Base-by-base conservation (phyloP, 2,797 vertebrate genomes). In the Myioborus melanocephalus region DNA sequence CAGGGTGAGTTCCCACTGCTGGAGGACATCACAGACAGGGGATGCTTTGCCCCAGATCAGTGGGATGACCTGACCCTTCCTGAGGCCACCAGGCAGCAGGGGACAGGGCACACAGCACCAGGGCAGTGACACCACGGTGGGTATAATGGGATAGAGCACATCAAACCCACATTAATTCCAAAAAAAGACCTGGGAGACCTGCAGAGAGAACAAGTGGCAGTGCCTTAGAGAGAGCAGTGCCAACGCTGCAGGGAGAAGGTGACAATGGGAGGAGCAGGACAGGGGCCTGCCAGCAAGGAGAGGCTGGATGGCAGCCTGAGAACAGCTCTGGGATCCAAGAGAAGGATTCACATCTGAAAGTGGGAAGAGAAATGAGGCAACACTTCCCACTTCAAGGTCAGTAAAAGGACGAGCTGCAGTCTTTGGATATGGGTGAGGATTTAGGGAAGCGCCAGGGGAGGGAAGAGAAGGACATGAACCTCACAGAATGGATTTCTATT, bases 321-420 rank as follows among this genome's bases (percentile, higher is more conserved):
- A 61, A 86, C 47, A 88, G 76, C 79, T 72, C 43, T 34, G 47
- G 55, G 27, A 93, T 64, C 20, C 68, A 59, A 30, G 35, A 89
- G 68, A 39, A 90, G 87, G 43, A 87, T 26, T 78, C 39, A 2
- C 20, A 32, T 47, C 72, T 83, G 39, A 35, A 91, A 87, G 65
- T 28, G 39, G 50, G 75, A 92, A 90, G 49, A 72, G 77, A 72
- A 83, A 87, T 68, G 78, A 94, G 64, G 78, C 64, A 93, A 87
- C 64, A 30, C 50, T 87, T 94, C 86, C 92, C 61, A 70, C 80
- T 84, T 52, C 32, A 64, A 94, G 87, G 94, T 87, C 82, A 75
- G 69, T 17, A 17, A 76, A 70, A 95, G 79, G 87, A 91, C 53
- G 6, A 73, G 87, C 75, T 92, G 78, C 84, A 91, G 82, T 26